Base-by-base conservation (phyloP, 2,113 vertebrate genomes). In the Sinocyclocheilus maitianheensis region DNA sequence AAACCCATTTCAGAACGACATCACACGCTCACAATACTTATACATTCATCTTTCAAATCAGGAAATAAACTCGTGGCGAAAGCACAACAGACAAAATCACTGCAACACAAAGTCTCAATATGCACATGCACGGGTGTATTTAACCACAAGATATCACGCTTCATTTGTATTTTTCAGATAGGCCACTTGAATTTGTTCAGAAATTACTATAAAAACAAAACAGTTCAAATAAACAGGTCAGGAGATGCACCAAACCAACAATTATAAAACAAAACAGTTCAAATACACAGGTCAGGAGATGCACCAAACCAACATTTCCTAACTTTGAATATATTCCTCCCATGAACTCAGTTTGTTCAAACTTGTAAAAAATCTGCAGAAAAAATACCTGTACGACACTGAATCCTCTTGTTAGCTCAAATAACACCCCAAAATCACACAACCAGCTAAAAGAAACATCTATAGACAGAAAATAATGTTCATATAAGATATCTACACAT, bases 51-150 rank as follows among this genome's bases (percentile, higher is more conserved):
- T 18, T 53, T 60, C 46, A 24, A 74, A 62, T n/a, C 10, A 18
- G 55, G 16, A 78, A n/a, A 69, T 13, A 77, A 65, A 77, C 60
- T 63, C 48, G 51, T 43, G 80, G 24, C n/a, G 77, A 84, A 43
- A 82, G 84, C 83, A 85, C 53, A 30, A 88, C 48, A 55, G 55
- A 88, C 81, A 46, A 34, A 34, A 77, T 48, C 77, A 51, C 58
- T 4, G 48, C 69, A 83, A 83, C 71, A 79, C 20, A 72, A 77
- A 83, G 34, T 85, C 69, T 72, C 77, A 58, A 1, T 63, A 74
- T 78, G 46, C 40, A 83, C 88, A 89, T 89, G 88, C 88, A 87
- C 6, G 58, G 69, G 77, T 72, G 51, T n/a, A 18, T 62, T 71
- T 40, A 18, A 43, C 22, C 40, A 74, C 71, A 74, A 43, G 18